Evolutionary conservation across 2,888 invertebrate species (phyloP), one percentile per base, ranked within the genome.

Genomic region (Sinopyrophorus schimmeli): DNA sequence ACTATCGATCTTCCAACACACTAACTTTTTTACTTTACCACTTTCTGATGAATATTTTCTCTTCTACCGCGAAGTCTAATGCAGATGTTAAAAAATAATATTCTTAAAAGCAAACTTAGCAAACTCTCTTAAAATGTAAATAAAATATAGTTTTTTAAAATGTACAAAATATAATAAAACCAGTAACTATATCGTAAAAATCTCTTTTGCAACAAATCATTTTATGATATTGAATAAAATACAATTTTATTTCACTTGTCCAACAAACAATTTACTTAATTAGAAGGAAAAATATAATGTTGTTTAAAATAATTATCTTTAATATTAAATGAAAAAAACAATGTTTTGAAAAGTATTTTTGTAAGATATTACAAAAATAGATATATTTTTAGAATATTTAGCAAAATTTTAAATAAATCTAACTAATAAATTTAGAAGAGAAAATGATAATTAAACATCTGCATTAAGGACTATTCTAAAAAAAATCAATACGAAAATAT

Each of bases 401-500:
- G 21, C 21, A 21, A 21, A 21, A 21, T n/a, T 21, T 9, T 21
- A 21, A 3, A n/a, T 21, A 21, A 5, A 18, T 18, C 18, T 18
- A 4, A 18, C 6, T 18, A 18, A 18, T 18, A 18, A 5, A 18
- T 5, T 21, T 21, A 21, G n/a, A 7, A 30, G n/a, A 12, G 2
- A 10, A 11, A 17, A 21, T 26, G 38, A 35, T 21, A 20, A 40
- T 31, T 47, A 27, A 52, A 41, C 47, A 52, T 52, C 47, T 37
- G 42, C 51, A 47, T 44, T 27, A 47, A 35, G 38, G 10, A 42
- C 42, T 47, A 32, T 24, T 30, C 28, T 30, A 23, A 47, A 47
- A 47, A 34, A 37, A 50, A 52, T 40, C n/a, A 23, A 46, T 52
- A 52, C 47, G 47, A 52, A 52, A 52, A 52, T 52, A 52, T 52